Evolutionary conservation across 2,113 vertebrate genomes (phyloP).

Genomic region (Bufo gargarizans): DNA sequence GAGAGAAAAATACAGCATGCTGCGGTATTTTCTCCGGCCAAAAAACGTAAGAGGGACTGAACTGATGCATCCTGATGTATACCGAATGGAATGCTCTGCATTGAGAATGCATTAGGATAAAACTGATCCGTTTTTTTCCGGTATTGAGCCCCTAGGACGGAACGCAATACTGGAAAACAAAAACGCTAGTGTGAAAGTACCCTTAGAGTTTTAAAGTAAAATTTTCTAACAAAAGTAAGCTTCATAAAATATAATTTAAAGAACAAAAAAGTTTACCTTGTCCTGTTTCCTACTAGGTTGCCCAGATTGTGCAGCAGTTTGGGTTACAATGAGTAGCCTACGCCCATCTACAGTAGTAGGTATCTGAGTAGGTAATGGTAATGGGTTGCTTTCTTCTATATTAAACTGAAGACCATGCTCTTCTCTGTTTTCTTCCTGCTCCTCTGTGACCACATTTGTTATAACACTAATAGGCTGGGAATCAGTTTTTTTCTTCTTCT

Average conservation of each 20-base stretch:
- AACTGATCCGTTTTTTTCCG: too few species aligned
- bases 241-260: neutral
- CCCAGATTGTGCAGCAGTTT: neutral
- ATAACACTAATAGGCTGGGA: slow-evolving; percentile 27
- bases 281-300: slow-evolving; percentile 10
- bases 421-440: slow-evolving; percentile 28
- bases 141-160: too few species aligned
- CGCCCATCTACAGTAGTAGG: neutral
- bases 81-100: too few species aligned
- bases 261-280: slow-evolving; percentile 15
- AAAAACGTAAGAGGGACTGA: too few species aligned
- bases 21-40: too few species aligned
- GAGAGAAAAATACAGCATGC: too few species aligned
- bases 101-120: too few species aligned
- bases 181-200: too few species aligned
- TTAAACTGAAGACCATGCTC: slow-evolving; percentile 1
- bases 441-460: slow-evolving; percentile 46
- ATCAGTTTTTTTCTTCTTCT: slow-evolving; percentile 43
- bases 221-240: neutral
- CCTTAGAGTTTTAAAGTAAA: too few species aligned
- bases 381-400: neutral
- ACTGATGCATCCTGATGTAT: too few species aligned
- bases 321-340: neutral
- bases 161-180: too few species aligned
- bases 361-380: neutral